Evolutionary conservation across 1,140 invertebrate genomes (phyloP).

Genomic region (Heliconius congener): DNA sequence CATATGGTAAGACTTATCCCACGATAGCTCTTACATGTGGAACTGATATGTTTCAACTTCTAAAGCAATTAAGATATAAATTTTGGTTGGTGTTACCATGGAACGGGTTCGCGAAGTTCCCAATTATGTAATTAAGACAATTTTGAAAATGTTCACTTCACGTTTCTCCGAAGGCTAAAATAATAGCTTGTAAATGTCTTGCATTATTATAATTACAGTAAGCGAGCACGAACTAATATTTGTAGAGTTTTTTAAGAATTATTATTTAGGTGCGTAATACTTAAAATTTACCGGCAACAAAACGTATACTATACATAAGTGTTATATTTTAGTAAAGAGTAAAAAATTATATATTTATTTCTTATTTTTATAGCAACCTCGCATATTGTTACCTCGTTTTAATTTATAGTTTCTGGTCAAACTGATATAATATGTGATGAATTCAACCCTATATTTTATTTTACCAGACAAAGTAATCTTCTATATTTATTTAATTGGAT

Average conservation of each 20-base stretch:
- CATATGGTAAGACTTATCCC: conserved; percentile 13
- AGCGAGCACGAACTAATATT: conserved; percentile 2
- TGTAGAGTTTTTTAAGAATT: neutral
- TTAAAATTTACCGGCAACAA: too few species aligned
- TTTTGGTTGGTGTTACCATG: conserved; percentile 1
- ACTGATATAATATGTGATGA: too few species aligned
- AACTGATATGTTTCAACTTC: neutral
- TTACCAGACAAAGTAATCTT: too few species aligned
- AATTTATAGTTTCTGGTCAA: too few species aligned
- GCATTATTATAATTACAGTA: conserved; percentile 4
- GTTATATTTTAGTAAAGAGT: too few species aligned
- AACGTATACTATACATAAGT: too few species aligned
- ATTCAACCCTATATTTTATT: too few species aligned
- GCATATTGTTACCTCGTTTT: too few species aligned
- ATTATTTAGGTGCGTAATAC: neutral
- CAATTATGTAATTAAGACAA: conserved; percentile 13
- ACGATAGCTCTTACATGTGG: neutral
- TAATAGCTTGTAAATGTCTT: neutral
- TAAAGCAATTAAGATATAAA: conserved; percentile 6
- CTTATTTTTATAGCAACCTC: too few species aligned
- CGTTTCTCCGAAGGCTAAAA: conserved; percentile 14
- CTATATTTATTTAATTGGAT: too few species aligned
- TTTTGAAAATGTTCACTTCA: conserved; percentile 8
- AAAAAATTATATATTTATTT: too few species aligned
- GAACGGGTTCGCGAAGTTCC: conserved; percentile 1